These are phyloP conservation scores for Nixonia krombeini DNA, from an alignment of 1,140 invertebrate species.

Conservation along the genomic window DNA sequence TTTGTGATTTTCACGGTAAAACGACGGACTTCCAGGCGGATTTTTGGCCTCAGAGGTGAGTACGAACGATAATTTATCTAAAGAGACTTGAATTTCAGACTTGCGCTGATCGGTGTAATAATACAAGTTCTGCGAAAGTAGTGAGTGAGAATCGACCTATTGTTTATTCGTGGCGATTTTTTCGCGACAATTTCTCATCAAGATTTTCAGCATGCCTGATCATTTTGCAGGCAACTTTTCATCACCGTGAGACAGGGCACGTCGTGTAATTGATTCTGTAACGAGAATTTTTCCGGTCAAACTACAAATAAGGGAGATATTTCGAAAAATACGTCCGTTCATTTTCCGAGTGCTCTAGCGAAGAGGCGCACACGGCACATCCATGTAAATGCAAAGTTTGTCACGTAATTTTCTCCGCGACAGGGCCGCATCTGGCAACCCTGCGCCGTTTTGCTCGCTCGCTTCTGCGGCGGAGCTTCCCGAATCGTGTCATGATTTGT, in stretches of 20 bases:
- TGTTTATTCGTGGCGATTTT: constrained; percentile 66
- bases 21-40: constrained; percentile 52
- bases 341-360: constrained; percentile 30
- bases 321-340: constrained; percentile 53
- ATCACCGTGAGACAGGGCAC: constrained; percentile 31
- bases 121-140: no score
- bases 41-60: constrained; percentile 64
- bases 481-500: no score
- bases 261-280: constrained; percentile 17
- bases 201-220: constrained; percentile 26
- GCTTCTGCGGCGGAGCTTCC: no score
- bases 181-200: constrained; percentile 42
- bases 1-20: constrained; percentile 55
- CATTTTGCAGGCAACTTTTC: constrained; percentile 25
- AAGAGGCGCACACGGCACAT: constrained; percentile 50
- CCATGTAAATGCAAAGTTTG: constrained; percentile 64
- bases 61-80: constrained; percentile 19
- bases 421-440: constrained; percentile 58
- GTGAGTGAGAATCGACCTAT: constrained; percentile 65
- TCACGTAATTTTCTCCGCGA: constrained; percentile 66
- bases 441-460: constrained; percentile 16
- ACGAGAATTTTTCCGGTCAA: constrained; percentile 28
- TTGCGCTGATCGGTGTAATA: no score
- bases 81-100: constrained; percentile 13
- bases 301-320: constrained; percentile 40